Evolutionary conservation across 2,888 invertebrate genomes (phyloP).

Genomic region (Andrena chrysosceles): DNA sequence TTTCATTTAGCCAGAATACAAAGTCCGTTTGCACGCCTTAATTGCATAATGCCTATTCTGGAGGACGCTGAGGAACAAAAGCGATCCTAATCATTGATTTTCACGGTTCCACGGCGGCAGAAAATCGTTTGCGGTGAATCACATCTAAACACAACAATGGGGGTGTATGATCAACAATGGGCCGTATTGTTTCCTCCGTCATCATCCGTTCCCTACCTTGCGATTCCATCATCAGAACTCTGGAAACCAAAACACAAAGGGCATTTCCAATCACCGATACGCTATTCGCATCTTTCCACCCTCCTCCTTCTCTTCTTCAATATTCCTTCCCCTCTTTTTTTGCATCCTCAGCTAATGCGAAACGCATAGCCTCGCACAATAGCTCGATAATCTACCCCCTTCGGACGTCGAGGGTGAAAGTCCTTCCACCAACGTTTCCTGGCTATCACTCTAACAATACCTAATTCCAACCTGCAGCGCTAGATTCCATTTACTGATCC

Average conservation of each 20-base stretch:
- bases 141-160: slow-evolving; percentile 65
- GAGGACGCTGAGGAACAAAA: slow-evolving; percentile 43
- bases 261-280: slow-evolving; percentile 64
- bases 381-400: slow-evolving; percentile 41
- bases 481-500: slow-evolving; percentile 1
- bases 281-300: slow-evolving; percentile 37
- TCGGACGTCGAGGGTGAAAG: slow-evolving; percentile 42
- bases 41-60: slow-evolving; percentile 39
- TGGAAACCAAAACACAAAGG: slow-evolving; percentile 62
- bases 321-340: background rate
- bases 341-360: slow-evolving; percentile 51
- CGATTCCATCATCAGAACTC: slow-evolving; percentile 63
- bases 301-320: background rate
- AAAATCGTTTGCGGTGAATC: slow-evolving; percentile 65
- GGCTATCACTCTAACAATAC: slow-evolving; percentile 16
- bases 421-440: slow-evolving; percentile 14
- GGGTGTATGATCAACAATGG: slow-evolving; percentile 62
- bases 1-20: slow-evolving; percentile 10
- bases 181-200: slow-evolving; percentile 59
- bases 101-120: slow-evolving; percentile 44
- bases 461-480: background rate
- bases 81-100: slow-evolving; percentile 55
- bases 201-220: slow-evolving; percentile 55
- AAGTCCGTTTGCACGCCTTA: slow-evolving; percentile 2
- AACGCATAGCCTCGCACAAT: slow-evolving; percentile 53